Base-by-base conservation (phyloP, 2,797 vertebrate genomes). In the Mormyrus hasselquistii region DNA sequence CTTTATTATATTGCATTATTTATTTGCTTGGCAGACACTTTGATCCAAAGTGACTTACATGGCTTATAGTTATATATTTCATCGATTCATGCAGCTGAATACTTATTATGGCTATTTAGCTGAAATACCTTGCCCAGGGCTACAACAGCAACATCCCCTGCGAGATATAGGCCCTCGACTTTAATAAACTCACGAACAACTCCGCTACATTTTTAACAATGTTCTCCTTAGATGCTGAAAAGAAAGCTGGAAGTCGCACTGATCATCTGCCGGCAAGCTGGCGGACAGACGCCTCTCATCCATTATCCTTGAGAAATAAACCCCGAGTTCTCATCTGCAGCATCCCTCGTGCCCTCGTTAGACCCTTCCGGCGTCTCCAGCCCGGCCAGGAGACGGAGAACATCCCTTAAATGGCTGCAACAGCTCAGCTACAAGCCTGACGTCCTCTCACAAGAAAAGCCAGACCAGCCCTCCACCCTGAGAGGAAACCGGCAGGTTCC, bases 1-100 rank as follows among this genome's bases (percentile, higher is more conserved):
- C 55, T 89, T 25, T 22, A 29, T 62, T 4, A 85, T 69, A n/a
- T 22, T 34, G 47, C 47, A 85, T 85, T 86, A 59, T 89, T 86
- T 52, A 50, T 89, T 89, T 88, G 29, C 53, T 89, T 41, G 53
- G 10, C 85, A 55, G 85, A 41, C 29, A 55, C 85, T 86, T 88
- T 88, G 49, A 53, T 41, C 49, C 88, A 53, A 76, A 76, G 22
- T 88, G 62, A 88, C 62, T 79, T 88, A 79, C 44, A 16, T 53
- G 19, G 44, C 44, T 55, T 57, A 57, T 19, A 86, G 76, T 53
- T 82, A 88, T 50, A 52, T 14, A 73, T 41, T 86, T 86, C 50
- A 55, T 55, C 85, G 38, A 59, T 29, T 53, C 49, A 88, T 53
- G 76, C n/a, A 76, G 2, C 85, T 86, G 52, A 86, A 86, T 55